Evolutionary conservation across 2,888 invertebrate species (phyloP), one percentile per base, ranked within the genome.

Genomic region (Microchrysa polita): DNA sequence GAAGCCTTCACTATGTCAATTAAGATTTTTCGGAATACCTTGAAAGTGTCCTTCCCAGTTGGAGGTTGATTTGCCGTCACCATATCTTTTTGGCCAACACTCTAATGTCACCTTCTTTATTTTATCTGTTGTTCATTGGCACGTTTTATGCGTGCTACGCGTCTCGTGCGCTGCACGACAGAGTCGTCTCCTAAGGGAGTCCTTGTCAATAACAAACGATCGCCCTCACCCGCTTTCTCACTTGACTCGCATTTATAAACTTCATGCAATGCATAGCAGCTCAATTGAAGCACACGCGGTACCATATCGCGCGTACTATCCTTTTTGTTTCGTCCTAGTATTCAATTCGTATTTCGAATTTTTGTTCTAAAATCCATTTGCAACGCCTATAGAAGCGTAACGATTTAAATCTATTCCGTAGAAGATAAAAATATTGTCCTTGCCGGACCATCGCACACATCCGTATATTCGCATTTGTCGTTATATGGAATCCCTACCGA

Each of bases 301-400:
- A 34, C 18, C 20, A 18, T 22, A 63, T 63, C 63, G n/a, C 10
- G 27, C 27, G 27, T 34, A 34, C 27, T n/a, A n/a, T n/a, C 27
- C 4, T 34, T 42, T 61, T 18, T 59, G 18, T 59, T n/a, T 59
- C 23, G 22, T 69, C 34, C 18, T 57, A 12, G 10, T 27, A 67
- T 67, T 69, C 69, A 57, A 69, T 20, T 69, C 69, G 55, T 7
- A 55, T 57, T 55, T 27, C n/a, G 40, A 52, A 67, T 23, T 59
- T 72, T 61, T 60, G 61, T 72, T 53, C 77, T 76, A 78, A 78
- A 78, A 78, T 78, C 77, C 77, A 78, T 77, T 78, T 74, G 77
- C 74, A 77, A 76, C 77, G 74, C 76, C 78, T 77, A 77, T 78
- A 77, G 74, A 77, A 77, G 77, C 77, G 77, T 76, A 77, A 78